These are phyloP conservation scores for Drosophila prolongata DNA, from an alignment of 2,888 invertebrate genomes.

Conservation along the genomic window DNA sequence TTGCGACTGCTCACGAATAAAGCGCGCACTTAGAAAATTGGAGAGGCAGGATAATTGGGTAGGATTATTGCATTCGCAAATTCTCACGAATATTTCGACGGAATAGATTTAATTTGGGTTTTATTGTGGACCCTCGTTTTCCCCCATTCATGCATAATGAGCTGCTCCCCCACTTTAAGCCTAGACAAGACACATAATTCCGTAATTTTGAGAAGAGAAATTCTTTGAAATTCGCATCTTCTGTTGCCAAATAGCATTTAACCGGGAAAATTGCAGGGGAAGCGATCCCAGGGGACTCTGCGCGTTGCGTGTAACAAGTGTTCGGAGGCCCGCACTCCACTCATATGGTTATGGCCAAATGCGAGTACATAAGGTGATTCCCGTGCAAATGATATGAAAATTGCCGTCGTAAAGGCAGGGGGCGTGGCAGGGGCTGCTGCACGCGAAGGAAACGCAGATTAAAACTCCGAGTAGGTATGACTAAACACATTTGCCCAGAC, in stretches of 20 bases:
- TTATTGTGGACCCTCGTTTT: not conserved
- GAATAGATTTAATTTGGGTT: constrained; percentile 18
- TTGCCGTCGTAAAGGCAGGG: constrained; percentile 42
- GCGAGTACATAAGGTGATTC: constrained; percentile 35
- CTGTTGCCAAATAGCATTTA: constrained; percentile 35
- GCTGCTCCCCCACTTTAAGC: not conserved
- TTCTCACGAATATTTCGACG: not conserved
- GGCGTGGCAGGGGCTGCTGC: not conserved
- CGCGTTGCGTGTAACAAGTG: constrained; percentile 64
- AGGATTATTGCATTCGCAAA: constrained; percentile 3
- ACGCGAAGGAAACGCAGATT: constrained; percentile 36
- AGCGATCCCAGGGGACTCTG: constrained; percentile 62
- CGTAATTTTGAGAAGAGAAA: constrained; percentile 25
- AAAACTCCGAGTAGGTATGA: constrained; percentile 13
- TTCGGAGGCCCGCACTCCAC: constrained; percentile 39
- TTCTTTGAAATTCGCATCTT: constrained; percentile 29
- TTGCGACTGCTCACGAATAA: not conserved
- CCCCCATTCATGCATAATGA: not conserved
- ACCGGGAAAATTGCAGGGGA: constrained; percentile 59
- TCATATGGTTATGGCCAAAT: constrained; percentile 1
- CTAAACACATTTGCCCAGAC: constrained; percentile 5
- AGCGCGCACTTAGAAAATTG: constrained; percentile 3
- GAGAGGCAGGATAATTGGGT: not conserved
- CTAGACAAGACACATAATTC: not conserved
- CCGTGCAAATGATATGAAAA: constrained; percentile 66